Evolutionary conservation across 2,888 invertebrate genomes (phyloP).

Genomic region (Phalera bucephala): DNA sequence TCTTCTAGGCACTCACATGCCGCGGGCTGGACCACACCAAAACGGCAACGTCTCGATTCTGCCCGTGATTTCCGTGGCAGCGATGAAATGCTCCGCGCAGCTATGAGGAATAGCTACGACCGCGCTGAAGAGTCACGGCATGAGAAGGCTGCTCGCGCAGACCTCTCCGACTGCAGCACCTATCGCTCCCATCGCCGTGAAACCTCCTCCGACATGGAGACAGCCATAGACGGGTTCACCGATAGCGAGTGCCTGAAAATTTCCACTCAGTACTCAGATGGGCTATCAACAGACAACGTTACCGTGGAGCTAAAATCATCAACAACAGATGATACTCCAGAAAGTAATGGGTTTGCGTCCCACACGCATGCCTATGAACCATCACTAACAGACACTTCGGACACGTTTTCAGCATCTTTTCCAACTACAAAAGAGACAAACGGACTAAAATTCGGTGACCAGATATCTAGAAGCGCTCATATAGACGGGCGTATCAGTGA

Average conservation of each 20-base stretch:
- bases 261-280: constrained; percentile 22
- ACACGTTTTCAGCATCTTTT: constrained; percentile 48
- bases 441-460: background rate
- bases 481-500: constrained; percentile 44
- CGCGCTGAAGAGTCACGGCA: constrained; percentile 32
- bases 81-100: constrained; percentile 43
- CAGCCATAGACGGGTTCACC: constrained; percentile 29
- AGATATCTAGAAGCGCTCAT: constrained; percentile 23
- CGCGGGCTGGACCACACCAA: constrained; percentile 39
- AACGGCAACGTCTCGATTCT: constrained; percentile 43
- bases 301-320: constrained; percentile 28
- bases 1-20: constrained; percentile 17
- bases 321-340: constrained; percentile 7
- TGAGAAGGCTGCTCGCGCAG: constrained; percentile 17
- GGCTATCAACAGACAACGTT: constrained; percentile 19
- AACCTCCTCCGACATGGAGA: constrained; percentile 29
- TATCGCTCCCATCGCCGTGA: constrained; percentile 33
- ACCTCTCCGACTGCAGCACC: constrained; percentile 35
- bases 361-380: constrained; percentile 28
- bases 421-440: constrained; percentile 47
- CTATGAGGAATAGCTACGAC: constrained; percentile 45
- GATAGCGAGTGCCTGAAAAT: constrained; percentile 34
- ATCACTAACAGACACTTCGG: constrained; percentile 43
- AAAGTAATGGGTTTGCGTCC: constrained; percentile 13
- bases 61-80: constrained; percentile 28